phyloP scores from a whole-genome alignment of 1,140 invertebrate species.

The Hyles euphorbiae region DNA sequence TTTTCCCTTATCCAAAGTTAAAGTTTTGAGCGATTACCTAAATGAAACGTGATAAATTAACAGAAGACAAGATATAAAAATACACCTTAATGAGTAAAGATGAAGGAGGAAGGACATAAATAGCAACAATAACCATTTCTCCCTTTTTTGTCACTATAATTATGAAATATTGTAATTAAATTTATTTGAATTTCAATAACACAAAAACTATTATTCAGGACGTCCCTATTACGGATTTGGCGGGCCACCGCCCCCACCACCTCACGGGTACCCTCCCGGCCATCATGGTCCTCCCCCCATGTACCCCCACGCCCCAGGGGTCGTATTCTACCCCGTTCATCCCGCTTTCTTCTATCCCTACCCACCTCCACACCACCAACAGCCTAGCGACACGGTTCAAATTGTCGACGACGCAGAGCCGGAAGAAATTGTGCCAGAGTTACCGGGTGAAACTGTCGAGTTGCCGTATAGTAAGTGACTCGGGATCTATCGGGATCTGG shows the following conservation, averaged over 20 bases:
- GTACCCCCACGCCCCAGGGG: conserved; percentile 38
- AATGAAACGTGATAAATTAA: no score
- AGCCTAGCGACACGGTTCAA: conserved; percentile 12
- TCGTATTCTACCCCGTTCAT: conserved; percentile 55
- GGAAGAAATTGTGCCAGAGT: conserved; percentile 42
- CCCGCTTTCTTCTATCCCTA: conserved; percentile 63
- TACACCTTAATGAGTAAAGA: no score
- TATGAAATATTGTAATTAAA: no score
- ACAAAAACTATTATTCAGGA: conserved; percentile 32
- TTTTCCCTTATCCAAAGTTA: no score
- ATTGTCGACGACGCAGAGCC: conserved; percentile 37
- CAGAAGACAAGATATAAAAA: no score
- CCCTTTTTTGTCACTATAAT: no score
- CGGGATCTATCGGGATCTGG: conserved; percentile 15
- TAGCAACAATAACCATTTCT: no score
- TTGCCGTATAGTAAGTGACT: conserved; percentile 65
- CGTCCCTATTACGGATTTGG: conserved; percentile 54
- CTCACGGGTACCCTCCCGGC: conserved; percentile 39
- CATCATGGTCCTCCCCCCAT: conserved; percentile 34
- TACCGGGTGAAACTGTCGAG: conserved; percentile 65
- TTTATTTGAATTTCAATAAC: no score
- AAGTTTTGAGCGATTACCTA: no score
- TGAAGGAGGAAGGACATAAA: no score
- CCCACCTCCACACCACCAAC: conserved; percentile 16
- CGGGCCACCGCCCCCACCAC: conserved; percentile 42